Conservation (phyloP, 30 jellyfish, hydroid and myxozoan species). For the Rhopilema esculentum region DNA sequence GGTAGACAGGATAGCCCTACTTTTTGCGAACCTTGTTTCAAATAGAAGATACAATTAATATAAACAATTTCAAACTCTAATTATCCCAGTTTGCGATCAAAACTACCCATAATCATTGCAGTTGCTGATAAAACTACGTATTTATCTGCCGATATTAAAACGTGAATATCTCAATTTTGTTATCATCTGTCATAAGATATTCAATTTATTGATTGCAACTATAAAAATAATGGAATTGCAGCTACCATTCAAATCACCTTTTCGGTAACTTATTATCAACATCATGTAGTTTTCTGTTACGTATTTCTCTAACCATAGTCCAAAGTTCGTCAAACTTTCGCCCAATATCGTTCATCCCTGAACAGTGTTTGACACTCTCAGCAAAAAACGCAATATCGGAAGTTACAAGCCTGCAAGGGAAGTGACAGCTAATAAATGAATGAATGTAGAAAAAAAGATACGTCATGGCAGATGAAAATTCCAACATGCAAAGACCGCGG, state of each 20-base stretch:
- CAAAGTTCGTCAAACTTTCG: constrained; percentile 82
- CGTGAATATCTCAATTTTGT: not conserved
- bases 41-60: too few relatives aligned
- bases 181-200: not conserved
- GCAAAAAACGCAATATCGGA: constrained; percentile 91
- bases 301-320: constrained; percentile 82
- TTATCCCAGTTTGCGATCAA: not conserved
- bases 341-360: constrained; percentile 81
- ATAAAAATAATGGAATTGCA: constrained; percentile 11
- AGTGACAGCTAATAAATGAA: not conserved
- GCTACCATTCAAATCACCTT: constrained; percentile 16
- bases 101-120: not conserved
- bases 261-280: constrained; percentile 43
- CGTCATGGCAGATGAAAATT: too few relatives aligned
- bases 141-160: not conserved
- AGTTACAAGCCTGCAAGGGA: constrained; percentile 81
- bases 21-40: too few relatives aligned
- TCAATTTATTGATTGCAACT: not conserved
- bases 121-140: too few relatives aligned
- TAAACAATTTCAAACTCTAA: not conserved
- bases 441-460: too few relatives aligned
- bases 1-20: too few relatives aligned
- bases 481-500: too few relatives aligned
- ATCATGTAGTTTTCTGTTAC: constrained; percentile 48
- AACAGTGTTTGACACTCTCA: constrained; percentile 72